Evolutionary conservation across 2,113 vertebrate species (phyloP).

Genomic region (Orthochromis malagaraziensis): DNA sequence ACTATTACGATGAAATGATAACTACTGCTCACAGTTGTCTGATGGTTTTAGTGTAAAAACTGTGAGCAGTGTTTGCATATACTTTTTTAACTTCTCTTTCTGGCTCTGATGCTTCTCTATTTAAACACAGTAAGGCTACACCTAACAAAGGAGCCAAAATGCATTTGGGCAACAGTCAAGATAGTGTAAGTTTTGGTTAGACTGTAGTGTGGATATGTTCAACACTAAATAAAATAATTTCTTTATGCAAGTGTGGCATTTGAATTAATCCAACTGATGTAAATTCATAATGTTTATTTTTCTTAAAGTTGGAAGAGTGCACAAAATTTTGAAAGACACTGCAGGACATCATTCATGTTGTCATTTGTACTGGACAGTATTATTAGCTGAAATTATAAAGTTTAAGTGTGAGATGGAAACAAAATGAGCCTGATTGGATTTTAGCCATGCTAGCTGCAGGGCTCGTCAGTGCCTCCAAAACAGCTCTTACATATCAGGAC

Average conservation of each 20-base stretch:
- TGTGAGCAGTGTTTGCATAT: not conserved
- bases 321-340: not conserved
- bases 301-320: not conserved
- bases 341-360: not conserved
- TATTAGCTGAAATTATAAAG: not conserved
- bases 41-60: not conserved
- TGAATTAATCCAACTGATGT: not conserved
- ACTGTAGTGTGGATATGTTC: not conserved
- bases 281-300: not conserved
- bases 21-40: not conserved
- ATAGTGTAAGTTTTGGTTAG: not conserved
- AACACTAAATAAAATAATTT: not conserved
- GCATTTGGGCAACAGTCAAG: not conserved
- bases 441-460: not conserved
- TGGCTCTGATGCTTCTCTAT: not conserved
- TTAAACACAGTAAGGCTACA: not conserved
- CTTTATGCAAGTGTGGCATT: not conserved
- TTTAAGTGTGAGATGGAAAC: not conserved
- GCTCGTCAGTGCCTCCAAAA: not conserved
- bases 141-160: not conserved
- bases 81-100: not conserved
- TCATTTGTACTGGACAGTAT: not conserved
- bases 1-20: not conserved
- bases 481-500: not conserved
- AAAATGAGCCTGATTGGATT: not conserved